A percentile compares a stretch with the other conserved stretches of the same genome.
Evolutionary conservation across 2,113 vertebrate species (phyloP).

Genomic region (Dermatemys mawii): DNA sequence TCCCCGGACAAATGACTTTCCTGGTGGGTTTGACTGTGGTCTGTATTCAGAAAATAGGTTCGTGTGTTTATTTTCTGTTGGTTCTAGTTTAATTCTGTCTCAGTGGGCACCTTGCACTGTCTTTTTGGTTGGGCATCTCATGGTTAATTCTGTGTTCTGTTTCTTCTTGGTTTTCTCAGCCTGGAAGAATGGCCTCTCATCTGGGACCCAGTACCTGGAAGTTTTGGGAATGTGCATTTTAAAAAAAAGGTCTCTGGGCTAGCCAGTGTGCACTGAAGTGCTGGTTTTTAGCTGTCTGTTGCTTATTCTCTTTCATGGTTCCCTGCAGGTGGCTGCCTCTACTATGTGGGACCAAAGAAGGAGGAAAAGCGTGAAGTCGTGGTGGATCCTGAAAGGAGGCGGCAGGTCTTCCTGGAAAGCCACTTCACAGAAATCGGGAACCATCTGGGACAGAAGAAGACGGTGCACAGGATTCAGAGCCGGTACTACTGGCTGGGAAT

Average conservation of each 20-base stretch:
- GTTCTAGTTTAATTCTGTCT: not conserved
- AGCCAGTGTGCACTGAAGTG: not conserved
- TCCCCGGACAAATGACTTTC: not conserved
- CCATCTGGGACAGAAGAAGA: slow-evolving; percentile 93
- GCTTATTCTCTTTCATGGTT: not conserved
- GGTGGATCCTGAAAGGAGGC: slow-evolving; percentile 84
- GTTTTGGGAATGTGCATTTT: rapidly evolving
- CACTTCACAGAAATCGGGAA: slow-evolving; percentile 89
- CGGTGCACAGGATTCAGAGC: slow-evolving; percentile 89
- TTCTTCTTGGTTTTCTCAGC: rapidly evolving
- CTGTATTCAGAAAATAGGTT: not conserved
- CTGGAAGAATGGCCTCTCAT: not conserved
- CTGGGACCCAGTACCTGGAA: not conserved
- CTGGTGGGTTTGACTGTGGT: not conserved
- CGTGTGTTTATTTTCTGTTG: rapidly evolving
- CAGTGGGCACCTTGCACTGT: rapidly evolving
- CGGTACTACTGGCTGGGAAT: slow-evolving; percentile 95
- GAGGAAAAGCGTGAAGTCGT: slow-evolving; percentile 92
- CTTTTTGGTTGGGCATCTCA: not conserved
- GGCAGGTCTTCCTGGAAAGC: slow-evolving; percentile 89
- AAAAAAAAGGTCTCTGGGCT: not conserved
- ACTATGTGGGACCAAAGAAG: slow-evolving; percentile 91
- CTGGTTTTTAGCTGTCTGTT: rapidly evolving
- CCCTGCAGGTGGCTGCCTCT: slow-evolving; percentile 82
- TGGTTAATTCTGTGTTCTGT: not conserved